Base-by-base conservation (phyloP, 2,888 invertebrate genomes). In the Ichneumoninae sp. region DNA sequence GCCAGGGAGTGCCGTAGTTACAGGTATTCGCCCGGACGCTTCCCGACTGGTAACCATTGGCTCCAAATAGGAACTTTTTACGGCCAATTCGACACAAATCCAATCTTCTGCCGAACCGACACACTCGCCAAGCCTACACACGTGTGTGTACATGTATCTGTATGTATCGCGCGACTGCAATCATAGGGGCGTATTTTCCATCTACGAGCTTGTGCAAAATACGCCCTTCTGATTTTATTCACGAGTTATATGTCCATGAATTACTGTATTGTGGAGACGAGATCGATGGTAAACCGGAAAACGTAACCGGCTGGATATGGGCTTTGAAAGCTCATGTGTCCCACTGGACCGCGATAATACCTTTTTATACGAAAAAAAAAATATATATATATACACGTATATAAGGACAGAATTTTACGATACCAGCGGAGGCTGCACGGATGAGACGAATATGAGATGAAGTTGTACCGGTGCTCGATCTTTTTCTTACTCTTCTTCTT, bases 51-150 rank as follows among this genome's bases (percentile, higher is more conserved):
- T 26, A 74, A 60, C 47, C 22, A n/a, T 77, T 57, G 44, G 19
- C 10, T 80, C 72, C 36, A 36, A 82, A 68, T 30, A 50, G 52
- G 47, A 33, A 33, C 57, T 40, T 78, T 82, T 78, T 74, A 78
- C 66, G 71, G 60, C 60, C 72, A 74, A 68, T 62, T 40, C 71
- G 47, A 72, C 72, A 72, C 68, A 69, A 72, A 77, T 68, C 77
- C 72, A 82, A 82, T 82, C 72, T 71, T 82, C 69, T 19, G 57
- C 30, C 40, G 62, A 30, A 74, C 50, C 74, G 50, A 74, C 26
- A 44, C n/a, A 62, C 47, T 7, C 62, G 10, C 62, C 44, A 0
- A 1, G 30, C 60, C 22, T 30, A 47, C 30, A 8, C 22, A n/a
- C 3, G 47, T 30, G 47, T 44, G 47, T 40, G 22, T 66, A 66